A percentile compares a stretch with the other conserved stretches of the same genome.
phyloP scores from a whole-genome alignment of 2,113 vertebrate genomes.

The Corythoichthys haematopterus region DNA sequence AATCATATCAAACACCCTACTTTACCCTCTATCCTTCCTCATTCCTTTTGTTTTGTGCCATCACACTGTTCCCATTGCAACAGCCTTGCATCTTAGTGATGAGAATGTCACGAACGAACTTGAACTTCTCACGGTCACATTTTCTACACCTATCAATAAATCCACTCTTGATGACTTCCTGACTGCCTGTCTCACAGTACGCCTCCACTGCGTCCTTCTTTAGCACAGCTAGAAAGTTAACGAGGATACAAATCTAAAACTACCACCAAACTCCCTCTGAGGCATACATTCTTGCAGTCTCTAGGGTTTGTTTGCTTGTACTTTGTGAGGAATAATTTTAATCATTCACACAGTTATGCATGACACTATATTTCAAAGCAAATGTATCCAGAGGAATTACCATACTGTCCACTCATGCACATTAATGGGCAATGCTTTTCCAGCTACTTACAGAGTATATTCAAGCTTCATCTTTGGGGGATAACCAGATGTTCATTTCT shows the following conservation, averaged over 20 bases:
- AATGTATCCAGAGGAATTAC: neutral
- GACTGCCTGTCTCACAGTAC: conserved; percentile 8
- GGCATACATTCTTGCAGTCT: conserved; percentile 17
- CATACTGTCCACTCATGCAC: conserved; percentile 12
- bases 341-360: conserved; percentile 11
- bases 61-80: neutral
- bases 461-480: conserved; percentile 28
- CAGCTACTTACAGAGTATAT: conserved; percentile 12
- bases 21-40: neutral
- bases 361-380: neutral
- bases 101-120: neutral
- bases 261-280: conserved; percentile 9
- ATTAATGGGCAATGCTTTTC: conserved; percentile 4
- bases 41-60: neutral
- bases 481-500: conserved; percentile 27
- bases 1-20: neutral
- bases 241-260: conserved; percentile 19
- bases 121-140: conserved; percentile 8
- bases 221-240: conserved; percentile 2
- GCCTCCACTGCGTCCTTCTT: conserved; percentile 19
- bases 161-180: conserved; percentile 3
- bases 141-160: neutral
- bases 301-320: neutral
- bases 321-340: conserved; percentile 7
- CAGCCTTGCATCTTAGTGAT: neutral